A percentile compares a stretch with the other conserved stretches of the same genome.
Evolutionary conservation across 2,113 vertebrate species (phyloP).

Genomic region (Phoenicopterus ruber): DNA sequence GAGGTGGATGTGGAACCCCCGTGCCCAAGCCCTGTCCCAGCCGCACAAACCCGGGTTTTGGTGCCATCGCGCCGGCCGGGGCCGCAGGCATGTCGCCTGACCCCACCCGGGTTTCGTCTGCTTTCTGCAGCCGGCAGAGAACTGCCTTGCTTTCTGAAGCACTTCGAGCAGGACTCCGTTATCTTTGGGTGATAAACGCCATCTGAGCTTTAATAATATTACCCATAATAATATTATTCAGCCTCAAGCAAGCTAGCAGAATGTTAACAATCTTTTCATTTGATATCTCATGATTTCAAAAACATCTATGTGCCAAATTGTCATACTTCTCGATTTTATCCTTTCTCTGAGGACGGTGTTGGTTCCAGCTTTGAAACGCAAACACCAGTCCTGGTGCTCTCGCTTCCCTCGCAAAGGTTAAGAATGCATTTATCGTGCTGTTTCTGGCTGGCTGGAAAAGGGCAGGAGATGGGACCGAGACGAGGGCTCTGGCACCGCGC

Average conservation of each 20-base stretch:
- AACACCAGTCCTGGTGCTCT: not conserved
- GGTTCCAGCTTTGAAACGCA: not conserved
- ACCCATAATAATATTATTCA: not conserved
- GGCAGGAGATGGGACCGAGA: not conserved
- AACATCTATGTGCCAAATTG: not conserved
- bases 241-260: not conserved
- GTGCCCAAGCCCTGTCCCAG: accelerated
- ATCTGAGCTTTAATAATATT: not conserved
- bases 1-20: not conserved
- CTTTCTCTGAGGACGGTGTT: not conserved
- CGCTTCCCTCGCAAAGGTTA: not conserved
- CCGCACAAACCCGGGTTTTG: accelerated
- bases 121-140: not conserved
- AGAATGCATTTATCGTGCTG: not conserved
- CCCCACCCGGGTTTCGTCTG: not conserved
- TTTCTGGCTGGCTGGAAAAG: not conserved
- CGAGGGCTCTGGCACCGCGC: not conserved
- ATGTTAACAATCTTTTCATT: not conserved
- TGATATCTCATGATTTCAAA: not conserved
- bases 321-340: not conserved
- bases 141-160: not conserved
- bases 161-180: not conserved
- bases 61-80: accelerated
- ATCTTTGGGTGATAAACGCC: not conserved
- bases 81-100: accelerated